Base-by-base conservation (phyloP, 2,888 invertebrate genomes). In the Anthoptus insignis region DNA sequence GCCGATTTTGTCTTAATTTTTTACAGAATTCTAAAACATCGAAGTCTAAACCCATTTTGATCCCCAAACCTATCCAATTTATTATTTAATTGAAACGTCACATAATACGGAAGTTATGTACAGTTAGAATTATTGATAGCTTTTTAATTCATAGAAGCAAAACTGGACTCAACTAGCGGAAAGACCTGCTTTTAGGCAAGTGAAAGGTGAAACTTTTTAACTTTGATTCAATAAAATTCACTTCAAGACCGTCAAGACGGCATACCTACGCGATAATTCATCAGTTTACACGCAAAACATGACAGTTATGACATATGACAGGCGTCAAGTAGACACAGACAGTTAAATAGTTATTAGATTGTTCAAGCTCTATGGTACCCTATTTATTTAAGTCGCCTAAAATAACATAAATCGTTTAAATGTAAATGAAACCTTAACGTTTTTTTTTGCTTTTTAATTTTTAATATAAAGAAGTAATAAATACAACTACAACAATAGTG, bases 21-120 rank as follows among this genome's bases (percentile, higher is more conserved):
- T 96, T 96, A 83, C 97, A 97, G 89, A 97, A 98, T 84, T 97
- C 97, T 78, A 96, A 94, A 76, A 97, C 96, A 93, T 98, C 97
- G 91, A 98, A 97, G 88, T 97, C 97, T 77, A 97, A 94, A 78
- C 96, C 97, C 97, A 96, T 97, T 88, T 86, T 90, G 61, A 61
- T 54, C 53, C 60, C 16, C 53, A 54, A 61, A 37, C 47, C 27
- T 53, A 9, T 42, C 19, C 19, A 42, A 42, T 59, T 54, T n/a
- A 24, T 22, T 63, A 34, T 27, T n/a, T n/a, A n/a, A n/a, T n/a
- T n/a, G n/a, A n/a, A 45, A 64, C 53, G 21, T 57, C 50, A 54
- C 22, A 53, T 59, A 19, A 21, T 32, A 29, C 21, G 16, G 47
- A 24, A 19, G 52, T 16, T 42, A 56, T 47, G 24, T 24, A 39